A percentile compares a stretch with the other conserved stretches of the same genome.
Conservation (phyloP, 2,888 invertebrate genomes). For the Apoda limacodes region DNA sequence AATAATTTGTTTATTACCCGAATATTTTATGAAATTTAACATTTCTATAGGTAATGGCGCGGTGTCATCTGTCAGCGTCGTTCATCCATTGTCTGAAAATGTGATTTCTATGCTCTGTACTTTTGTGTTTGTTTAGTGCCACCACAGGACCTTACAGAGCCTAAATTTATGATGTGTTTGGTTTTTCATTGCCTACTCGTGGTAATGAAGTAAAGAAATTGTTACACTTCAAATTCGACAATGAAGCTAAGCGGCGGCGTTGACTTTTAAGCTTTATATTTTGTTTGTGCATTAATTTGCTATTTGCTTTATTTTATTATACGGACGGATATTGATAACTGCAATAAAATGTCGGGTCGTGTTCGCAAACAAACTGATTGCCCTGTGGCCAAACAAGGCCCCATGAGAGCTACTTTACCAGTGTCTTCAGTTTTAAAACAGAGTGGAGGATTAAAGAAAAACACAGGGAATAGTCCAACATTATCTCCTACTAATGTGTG, state of each 20-base stretch:
- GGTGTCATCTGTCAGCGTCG: conserved; percentile 59
- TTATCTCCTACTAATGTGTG: conserved; percentile 76
- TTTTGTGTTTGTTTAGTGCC: conserved; percentile 56
- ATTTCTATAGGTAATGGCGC: conserved; percentile 61
- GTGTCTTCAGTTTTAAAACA: conserved; percentile 79
- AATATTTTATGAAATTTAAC: too few species aligned
- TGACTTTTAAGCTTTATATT: conserved; percentile 43
- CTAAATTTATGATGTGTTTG: too few species aligned
- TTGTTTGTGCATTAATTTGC: conserved; percentile 32
- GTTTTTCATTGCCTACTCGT: too few species aligned
- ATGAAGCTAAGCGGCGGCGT: conserved; percentile 58
- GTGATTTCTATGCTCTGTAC: conserved; percentile 55
- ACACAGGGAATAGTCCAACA: conserved; percentile 73
- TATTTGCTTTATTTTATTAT: conserved; percentile 28
- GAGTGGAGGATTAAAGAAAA: conserved; percentile 71
- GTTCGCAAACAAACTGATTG: conserved; percentile 77
- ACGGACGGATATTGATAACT: conserved; percentile 29
- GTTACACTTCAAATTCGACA: too few species aligned
- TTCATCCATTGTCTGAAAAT: conserved; percentile 66
- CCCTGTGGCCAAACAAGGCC: conserved; percentile 71
- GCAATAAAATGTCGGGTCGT: conserved; percentile 67
- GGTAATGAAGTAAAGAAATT: too few species aligned
- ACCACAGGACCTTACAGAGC: too few species aligned
- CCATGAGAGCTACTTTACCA: conserved; percentile 82
- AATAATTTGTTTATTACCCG: conserved; percentile 23